Conservation (phyloP, 1,140 invertebrate species). For the Hyles euphorbiae region DNA sequence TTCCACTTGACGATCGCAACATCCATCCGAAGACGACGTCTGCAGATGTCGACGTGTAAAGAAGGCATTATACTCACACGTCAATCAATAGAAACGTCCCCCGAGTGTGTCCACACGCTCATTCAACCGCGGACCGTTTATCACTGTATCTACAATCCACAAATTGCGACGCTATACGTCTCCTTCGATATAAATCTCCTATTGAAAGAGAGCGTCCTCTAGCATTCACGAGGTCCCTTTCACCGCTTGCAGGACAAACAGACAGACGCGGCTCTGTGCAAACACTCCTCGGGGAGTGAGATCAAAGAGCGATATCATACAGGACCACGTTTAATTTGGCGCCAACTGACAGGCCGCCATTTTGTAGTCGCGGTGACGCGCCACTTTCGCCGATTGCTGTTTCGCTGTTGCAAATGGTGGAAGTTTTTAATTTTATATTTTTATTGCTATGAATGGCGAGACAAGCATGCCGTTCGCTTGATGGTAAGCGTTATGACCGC, state of each 20-base stretch:
- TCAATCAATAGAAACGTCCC: too few species aligned
- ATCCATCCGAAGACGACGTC: too few species aligned
- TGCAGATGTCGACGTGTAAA: too few species aligned
- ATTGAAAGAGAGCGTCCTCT: conserved; percentile 56
- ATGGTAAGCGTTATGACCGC: too few species aligned
- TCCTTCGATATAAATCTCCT: conserved; percentile 67
- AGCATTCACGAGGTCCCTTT: conserved; percentile 57
- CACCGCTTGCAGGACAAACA: conserved; percentile 54
- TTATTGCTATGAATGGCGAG: background rate
- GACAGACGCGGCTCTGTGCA: conserved; percentile 46
- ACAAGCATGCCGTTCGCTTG: too few species aligned
- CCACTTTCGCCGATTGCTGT: conserved; percentile 5
- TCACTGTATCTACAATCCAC: conserved; percentile 64
- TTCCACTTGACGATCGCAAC: too few species aligned
- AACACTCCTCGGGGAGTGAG: conserved; percentile 59
- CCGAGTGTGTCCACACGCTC: too few species aligned
- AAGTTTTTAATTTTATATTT: background rate
- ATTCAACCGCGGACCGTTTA: conserved; percentile 29
- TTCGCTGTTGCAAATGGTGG: background rate
- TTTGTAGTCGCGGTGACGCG: conserved; percentile 47
- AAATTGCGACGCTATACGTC: conserved; percentile 63
- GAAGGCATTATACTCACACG: too few species aligned
- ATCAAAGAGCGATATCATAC: conserved; percentile 70
- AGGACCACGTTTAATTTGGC: conserved; percentile 62
- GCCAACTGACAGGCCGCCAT: conserved; percentile 61